Conservation (phyloP, 2,888 invertebrate species). For the Stenurella melanura region DNA sequence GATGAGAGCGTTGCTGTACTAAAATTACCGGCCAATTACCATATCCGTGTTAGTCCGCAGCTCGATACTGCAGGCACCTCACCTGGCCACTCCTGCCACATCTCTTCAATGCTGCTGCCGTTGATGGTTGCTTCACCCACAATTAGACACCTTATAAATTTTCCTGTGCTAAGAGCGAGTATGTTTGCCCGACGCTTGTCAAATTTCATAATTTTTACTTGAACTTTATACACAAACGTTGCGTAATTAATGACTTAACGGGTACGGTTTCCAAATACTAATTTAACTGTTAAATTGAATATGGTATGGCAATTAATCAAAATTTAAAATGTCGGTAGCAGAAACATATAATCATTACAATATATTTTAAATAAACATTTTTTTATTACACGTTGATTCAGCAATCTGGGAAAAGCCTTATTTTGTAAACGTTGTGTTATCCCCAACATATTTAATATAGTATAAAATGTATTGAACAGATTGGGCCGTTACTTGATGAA, state of each 20-base stretch:
- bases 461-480: too few relatives aligned
- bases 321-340: background rate
- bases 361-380: background rate
- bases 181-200: background rate
- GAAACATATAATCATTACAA: background rate
- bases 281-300: background rate
- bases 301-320: slow-evolving; percentile 20
- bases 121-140: slow-evolving; percentile 21
- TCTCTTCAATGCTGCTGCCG: slow-evolving; percentile 26
- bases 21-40: slow-evolving; percentile 70
- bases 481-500: too few relatives aligned
- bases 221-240: background rate
- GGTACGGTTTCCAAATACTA: background rate
- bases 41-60: slow-evolving; percentile 62
- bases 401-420: too few relatives aligned
- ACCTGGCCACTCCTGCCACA: slow-evolving; percentile 49
- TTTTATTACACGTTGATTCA: too few relatives aligned
- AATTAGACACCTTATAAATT: slow-evolving; percentile 36
- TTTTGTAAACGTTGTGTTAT: too few relatives aligned
- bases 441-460: too few relatives aligned
- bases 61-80: slow-evolving; percentile 53
- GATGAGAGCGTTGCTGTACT: slow-evolving; percentile 53
- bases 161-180: background rate
- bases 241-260: slow-evolving; percentile 4
- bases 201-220: slow-evolving; percentile 18